Evolutionary conservation across 2,888 invertebrate species (phyloP).

Genomic region (Metellina segmentata): DNA sequence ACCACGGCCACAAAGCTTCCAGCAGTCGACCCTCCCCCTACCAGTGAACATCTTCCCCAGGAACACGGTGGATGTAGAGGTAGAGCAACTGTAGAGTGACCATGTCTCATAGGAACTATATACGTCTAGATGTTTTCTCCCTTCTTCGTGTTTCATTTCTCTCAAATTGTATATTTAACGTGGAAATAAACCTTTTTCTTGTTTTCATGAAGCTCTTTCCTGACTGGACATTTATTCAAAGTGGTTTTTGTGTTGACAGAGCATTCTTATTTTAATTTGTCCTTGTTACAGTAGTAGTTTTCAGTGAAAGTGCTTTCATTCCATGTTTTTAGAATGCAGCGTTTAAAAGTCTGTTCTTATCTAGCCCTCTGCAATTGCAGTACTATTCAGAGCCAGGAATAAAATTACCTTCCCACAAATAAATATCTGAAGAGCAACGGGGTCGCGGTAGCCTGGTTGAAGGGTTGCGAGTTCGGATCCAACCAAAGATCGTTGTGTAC

Average conservation of each 20-base stretch:
- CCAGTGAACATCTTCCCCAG: conserved; percentile 19
- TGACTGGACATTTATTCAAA: not conserved
- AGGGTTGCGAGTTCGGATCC: no score
- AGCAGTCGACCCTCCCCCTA: conserved; percentile 45
- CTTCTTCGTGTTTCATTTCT: not conserved
- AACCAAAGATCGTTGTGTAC: no score
- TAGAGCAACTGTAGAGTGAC: not conserved
- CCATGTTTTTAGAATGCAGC: no score
- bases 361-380: no score
- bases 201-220: not conserved
- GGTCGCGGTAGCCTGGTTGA: no score
- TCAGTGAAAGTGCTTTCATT: no score
- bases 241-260: not conserved
- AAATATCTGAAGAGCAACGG: no score
- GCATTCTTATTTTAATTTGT: no score
- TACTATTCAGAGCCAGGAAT: no score
- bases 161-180: not conserved
- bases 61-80: not conserved
- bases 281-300: no score
- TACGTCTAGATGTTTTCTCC: not conserved
- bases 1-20: conserved; percentile 14
- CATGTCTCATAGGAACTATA: not conserved
- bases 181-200: not conserved
- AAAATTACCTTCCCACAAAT: no score
- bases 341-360: no score